These are phyloP conservation scores for Diadumene lineata DNA, from an alignment of 92 coral and sea anemone genomes.

Conservation along the genomic window DNA sequence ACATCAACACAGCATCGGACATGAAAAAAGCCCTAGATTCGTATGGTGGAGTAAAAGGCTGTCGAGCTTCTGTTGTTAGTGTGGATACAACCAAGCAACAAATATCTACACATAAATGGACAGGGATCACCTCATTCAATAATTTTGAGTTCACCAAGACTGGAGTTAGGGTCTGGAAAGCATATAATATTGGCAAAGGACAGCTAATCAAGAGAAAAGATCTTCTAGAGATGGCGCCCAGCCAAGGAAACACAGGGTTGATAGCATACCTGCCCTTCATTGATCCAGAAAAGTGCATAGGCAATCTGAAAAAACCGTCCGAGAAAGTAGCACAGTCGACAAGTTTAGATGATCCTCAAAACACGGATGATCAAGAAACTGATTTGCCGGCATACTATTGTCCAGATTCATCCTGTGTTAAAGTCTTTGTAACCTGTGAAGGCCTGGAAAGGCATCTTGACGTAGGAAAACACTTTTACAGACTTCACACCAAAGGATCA, in stretches of 20 bases:
- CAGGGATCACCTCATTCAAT: slow-evolving; percentile 48
- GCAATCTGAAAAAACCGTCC: too few species aligned
- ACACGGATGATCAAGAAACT: background rate
- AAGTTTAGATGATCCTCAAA: slow-evolving; percentile 4
- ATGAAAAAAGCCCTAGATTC: slow-evolving; percentile 65
- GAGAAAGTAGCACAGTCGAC: slow-evolving; percentile 18
- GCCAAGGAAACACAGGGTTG: slow-evolving; percentile 31
- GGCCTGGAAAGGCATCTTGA: slow-evolving; percentile 46
- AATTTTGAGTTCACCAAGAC: slow-evolving; percentile 44
- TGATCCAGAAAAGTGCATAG: slow-evolving; percentile 15
- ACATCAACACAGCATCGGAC: slow-evolving; percentile 55
- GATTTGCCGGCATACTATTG: slow-evolving; percentile 18
- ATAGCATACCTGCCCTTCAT: slow-evolving; percentile 1
- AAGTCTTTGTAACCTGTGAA: slow-evolving; percentile 29
- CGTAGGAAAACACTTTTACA: slow-evolving; percentile 41
- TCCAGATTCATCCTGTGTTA: slow-evolving; percentile 46
- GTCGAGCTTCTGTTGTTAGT: slow-evolving; percentile 43
- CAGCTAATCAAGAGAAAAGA: slow-evolving; percentile 20
- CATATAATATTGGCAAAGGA: slow-evolving; percentile 43
- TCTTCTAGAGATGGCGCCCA: slow-evolving; percentile 17
- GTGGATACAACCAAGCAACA: slow-evolving; percentile 40
- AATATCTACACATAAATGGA: slow-evolving; percentile 48
- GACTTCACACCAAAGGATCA: slow-evolving; percentile 15
- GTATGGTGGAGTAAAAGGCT: slow-evolving; percentile 61
- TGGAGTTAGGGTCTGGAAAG: slow-evolving; percentile 54